phyloP scores from a whole-genome alignment of 2,888 invertebrate genomes.

The Acanthoscelides obtectus region DNA sequence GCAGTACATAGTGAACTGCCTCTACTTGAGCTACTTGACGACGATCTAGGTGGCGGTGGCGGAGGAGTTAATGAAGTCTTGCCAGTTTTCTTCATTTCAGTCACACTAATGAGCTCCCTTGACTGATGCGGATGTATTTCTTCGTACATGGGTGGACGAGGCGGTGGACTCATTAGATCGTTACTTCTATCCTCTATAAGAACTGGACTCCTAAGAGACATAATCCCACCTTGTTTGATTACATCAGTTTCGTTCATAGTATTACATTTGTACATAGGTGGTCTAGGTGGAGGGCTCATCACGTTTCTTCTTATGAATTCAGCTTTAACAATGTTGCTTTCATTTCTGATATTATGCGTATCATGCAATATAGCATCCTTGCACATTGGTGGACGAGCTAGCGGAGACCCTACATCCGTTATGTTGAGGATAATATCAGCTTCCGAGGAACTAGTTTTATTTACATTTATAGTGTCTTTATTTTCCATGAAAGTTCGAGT shows the following conservation, averaged over 20 bases:
- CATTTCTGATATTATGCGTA: not conserved
- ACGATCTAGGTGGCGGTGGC: constrained; percentile 28
- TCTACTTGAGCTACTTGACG: constrained; percentile 49
- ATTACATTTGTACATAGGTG: not conserved
- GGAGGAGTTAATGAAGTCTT: constrained; percentile 11
- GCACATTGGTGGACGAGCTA: not conserved
- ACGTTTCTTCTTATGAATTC: not conserved
- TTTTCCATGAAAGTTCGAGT: too few relatives aligned
- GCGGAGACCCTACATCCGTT: not conserved
- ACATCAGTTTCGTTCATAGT: not conserved
- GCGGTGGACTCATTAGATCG: not conserved
- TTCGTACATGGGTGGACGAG: not conserved
- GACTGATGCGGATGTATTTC: not conserved
- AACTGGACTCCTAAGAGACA: too few relatives aligned
- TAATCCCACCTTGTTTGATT: not conserved
- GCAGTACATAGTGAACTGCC: constrained; percentile 62
- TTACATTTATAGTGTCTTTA: too few relatives aligned
- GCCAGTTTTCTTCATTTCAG: not conserved
- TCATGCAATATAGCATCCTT: not conserved
- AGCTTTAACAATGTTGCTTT: not conserved
- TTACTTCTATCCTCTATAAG: not conserved
- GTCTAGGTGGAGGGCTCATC: not conserved
- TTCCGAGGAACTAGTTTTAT: too few relatives aligned
- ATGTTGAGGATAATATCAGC: not conserved
- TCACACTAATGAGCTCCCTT: not conserved